Conservation (phyloP, 2,888 invertebrate genomes). For the Cephalotes varians region DNA sequence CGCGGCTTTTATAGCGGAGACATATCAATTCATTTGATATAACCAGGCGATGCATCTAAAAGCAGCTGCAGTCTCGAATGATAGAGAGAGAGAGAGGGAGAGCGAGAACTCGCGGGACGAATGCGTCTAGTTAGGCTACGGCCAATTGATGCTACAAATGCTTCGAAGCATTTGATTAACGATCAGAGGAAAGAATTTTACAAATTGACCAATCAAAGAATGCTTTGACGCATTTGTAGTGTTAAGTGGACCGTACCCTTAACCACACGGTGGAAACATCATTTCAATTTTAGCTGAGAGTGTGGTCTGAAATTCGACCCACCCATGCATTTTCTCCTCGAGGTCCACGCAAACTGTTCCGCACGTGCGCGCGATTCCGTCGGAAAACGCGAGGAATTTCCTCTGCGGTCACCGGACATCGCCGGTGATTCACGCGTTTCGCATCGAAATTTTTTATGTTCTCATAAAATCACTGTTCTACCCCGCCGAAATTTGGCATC, state of each 20-base stretch:
- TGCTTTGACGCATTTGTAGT: conserved; percentile 16
- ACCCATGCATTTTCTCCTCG: background rate
- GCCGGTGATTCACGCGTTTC: background rate
- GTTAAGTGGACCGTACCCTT: too few relatives aligned
- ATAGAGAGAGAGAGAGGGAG: conserved; percentile 5
- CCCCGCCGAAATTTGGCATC: background rate
- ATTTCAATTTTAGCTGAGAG: conserved; percentile 17
- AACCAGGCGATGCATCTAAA: conserved; percentile 1
- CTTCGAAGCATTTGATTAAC: too few relatives aligned
- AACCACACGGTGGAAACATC: background rate
- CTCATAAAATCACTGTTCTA: too few relatives aligned
- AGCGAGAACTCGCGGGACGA: background rate
- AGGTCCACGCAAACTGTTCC: conserved; percentile 37
- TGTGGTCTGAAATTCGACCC: background rate
- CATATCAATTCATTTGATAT: conserved; percentile 27
- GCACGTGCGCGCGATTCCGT: conserved; percentile 21
- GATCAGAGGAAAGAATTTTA: too few relatives aligned
- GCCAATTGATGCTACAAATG: too few relatives aligned
- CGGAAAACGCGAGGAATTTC: conserved; percentile 18
- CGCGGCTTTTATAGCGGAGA: background rate
- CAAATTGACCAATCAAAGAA: too few relatives aligned
- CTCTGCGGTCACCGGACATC: background rate
- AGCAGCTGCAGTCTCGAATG: background rate
- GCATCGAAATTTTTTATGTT: background rate
- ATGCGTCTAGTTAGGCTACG: too few relatives aligned